These are phyloP conservation scores for Tethea ocularis DNA, from an alignment of 2,888 invertebrate species.

Conservation along the genomic window DNA sequence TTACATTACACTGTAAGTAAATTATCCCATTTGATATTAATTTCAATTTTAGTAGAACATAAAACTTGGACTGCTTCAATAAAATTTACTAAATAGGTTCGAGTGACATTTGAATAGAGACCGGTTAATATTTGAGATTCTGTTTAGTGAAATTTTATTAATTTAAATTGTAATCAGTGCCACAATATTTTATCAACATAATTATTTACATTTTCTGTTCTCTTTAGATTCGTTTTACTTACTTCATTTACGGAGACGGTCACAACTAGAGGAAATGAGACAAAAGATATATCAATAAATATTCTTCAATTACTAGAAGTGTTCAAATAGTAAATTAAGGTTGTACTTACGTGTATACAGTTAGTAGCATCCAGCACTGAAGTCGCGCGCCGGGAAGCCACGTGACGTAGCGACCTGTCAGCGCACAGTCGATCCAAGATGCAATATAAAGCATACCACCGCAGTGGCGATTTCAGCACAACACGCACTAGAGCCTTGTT, in stretches of 20 bases:
- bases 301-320: not conserved
- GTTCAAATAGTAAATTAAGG: slow-evolving; percentile 21
- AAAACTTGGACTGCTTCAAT: not conserved
- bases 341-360: slow-evolving; percentile 86
- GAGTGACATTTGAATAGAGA: not conserved
- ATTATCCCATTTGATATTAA: slow-evolving; percentile 13
- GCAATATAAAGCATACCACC: slow-evolving; percentile 83
- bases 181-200: not conserved
- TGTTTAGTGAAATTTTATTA: slow-evolving; percentile 6
- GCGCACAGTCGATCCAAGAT: slow-evolving; percentile 84
- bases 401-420: slow-evolving; percentile 84
- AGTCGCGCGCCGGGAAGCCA: slow-evolving; percentile 84
- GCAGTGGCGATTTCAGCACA: slow-evolving; percentile 68
- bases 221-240: not conserved
- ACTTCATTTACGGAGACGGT: no score
- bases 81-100: slow-evolving; percentile 2
- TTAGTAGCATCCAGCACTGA: slow-evolving; percentile 87
- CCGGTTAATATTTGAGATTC: not conserved
- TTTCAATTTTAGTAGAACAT: slow-evolving; percentile 14
- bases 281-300: no score
- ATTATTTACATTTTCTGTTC: not conserved
- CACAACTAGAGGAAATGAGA: not conserved
- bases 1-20: slow-evolving; percentile 14
- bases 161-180: not conserved
- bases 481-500: slow-evolving; percentile 49